Conservation (phyloP, 2,113 vertebrate species). For the Sminthopsis crassicaudata region DNA sequence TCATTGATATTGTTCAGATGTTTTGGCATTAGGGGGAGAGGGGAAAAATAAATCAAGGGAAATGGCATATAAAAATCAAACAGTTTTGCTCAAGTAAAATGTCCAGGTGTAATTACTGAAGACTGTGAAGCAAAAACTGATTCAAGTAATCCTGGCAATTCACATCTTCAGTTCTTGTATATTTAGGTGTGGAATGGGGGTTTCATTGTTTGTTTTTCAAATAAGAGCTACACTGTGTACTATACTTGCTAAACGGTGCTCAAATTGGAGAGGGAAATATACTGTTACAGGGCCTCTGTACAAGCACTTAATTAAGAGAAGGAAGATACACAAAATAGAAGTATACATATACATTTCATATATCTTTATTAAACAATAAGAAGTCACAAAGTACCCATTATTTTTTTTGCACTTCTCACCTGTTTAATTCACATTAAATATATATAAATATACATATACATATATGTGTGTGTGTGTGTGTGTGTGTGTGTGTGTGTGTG, state of each 20-base stretch:
- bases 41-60: background rate
- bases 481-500: no score
- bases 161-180: background rate
- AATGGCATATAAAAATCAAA: no score
- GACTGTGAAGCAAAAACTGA: background rate
- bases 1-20: background rate
- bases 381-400: background rate
- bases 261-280: background rate
- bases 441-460: background rate
- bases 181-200: background rate
- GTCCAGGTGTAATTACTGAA: background rate
- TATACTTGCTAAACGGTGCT: background rate
- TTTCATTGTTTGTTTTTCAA: background rate
- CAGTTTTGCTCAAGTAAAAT: background rate
- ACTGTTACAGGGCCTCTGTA: background rate
- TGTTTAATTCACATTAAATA: background rate
- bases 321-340: background rate
- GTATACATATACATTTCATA: background rate
- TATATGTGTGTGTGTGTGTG: no score
- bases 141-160: background rate
- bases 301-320: background rate
- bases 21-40: rapidly evolving
- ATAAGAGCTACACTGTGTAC: background rate
- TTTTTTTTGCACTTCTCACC: background rate
- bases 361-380: background rate